A percentile compares a stretch with the other conserved stretches of the same genome.
Conservation (phyloP, 2,888 invertebrate genomes). For the Drosophila dives region DNA sequence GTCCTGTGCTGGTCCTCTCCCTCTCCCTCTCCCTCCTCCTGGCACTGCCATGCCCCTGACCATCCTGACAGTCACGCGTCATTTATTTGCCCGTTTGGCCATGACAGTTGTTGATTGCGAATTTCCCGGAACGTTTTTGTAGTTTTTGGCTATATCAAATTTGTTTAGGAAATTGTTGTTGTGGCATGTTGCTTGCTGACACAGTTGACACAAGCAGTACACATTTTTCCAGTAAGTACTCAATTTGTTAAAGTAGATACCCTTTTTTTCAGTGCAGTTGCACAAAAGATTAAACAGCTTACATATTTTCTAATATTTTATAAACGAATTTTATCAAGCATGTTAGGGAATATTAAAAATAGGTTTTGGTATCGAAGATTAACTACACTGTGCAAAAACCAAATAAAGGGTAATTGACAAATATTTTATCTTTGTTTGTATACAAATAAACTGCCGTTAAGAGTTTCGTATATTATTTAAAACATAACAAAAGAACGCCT, state of each 20-base stretch:
- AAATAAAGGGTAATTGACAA: fast-evolving
- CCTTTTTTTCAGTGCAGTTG: not conserved
- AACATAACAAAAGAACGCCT: fast-evolving
- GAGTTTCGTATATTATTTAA: not conserved
- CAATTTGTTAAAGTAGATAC: not conserved
- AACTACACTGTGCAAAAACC: not conserved
- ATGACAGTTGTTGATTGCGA: slow-evolving; percentile 73
- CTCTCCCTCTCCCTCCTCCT: slow-evolving; percentile 3
- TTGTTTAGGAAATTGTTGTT: slow-evolving; percentile 24
- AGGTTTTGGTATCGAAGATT: not conserved
- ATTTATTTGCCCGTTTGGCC: slow-evolving; percentile 71
- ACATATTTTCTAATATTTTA: not conserved
- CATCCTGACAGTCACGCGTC: slow-evolving; percentile 69
- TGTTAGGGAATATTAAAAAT: not conserved
- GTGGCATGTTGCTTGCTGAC: not conserved
- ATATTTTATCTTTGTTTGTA: not conserved
- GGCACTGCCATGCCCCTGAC: slow-evolving; percentile 24
- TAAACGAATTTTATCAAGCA: not conserved
- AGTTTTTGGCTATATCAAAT: slow-evolving; percentile 23
- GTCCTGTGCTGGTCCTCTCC: not conserved
- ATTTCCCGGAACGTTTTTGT: slow-evolving; percentile 39
- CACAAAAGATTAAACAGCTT: not conserved
- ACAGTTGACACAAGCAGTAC: not conserved
- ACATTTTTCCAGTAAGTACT: not conserved
- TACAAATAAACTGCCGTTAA: not conserved